Base-by-base conservation (phyloP, 2,888 invertebrate genomes). In the Ennomos erosarius region DNA sequence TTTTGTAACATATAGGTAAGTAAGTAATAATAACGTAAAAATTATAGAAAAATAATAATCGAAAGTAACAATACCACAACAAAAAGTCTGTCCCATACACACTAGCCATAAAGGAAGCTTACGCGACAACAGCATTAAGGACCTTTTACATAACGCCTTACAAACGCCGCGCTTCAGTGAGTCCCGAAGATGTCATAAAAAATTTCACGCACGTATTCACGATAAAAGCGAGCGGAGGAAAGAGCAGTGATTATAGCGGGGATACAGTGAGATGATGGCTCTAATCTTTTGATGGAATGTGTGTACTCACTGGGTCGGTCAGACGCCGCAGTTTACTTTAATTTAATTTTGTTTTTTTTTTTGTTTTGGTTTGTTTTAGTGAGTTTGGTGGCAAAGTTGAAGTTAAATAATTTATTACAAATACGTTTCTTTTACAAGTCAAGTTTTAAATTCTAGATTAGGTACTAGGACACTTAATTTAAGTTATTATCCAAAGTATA, bases 181-280 rank as follows among this genome's bases (percentile, higher is more conserved):
- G 38, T 62, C 44, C 44, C 62, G 64, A 65, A 73, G 70, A 70
- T 49, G 70, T 62, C 64, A 62, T 70, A 71, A 63, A 39, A 65
- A 56, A 78, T 74, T 76, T 76, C 68, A 71, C 72, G 71, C 77
- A 77, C 76, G 78, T 68, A 72, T 68, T 65, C 68, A 66, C 65
- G 58, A 73, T 68, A 69, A 70, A 70, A 68, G 56, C 33, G 42
- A 39, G 51, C 39, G 50, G 57, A 43, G 53, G 16, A 45, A 57
- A 57, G 59, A 62, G 62, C 65, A 56, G 62, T 61, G 64, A 68
- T 68, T 65, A 62, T 50, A 43, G 53, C 69, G 63, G 59, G 64
- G 64, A 59, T 68, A 58, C 62, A 53, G 67, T 65, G 71, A 38
- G 47, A 51, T 53, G 71, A 69, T 67, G 70, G 65, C 65, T 67